A percentile compares a stretch with the other conserved stretches of the same genome.
Evolutionary conservation across 2,797 vertebrate genomes (phyloP).

Genomic region (Enteromius thamalakanensis): DNA sequence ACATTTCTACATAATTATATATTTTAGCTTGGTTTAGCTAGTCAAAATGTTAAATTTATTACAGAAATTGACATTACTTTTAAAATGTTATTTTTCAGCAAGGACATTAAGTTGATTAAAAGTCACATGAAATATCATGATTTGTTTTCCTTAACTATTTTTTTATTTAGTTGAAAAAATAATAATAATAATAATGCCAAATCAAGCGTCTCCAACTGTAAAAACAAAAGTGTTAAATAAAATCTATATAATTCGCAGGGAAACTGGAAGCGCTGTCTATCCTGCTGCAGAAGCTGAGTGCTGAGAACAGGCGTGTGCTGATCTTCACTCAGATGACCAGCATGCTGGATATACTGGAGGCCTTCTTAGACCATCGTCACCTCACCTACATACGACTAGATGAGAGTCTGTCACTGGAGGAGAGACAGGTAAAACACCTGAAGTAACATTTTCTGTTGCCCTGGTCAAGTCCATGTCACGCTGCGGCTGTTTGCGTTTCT

Average conservation of each 20-base stretch:
- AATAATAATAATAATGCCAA: too few relatives aligned
- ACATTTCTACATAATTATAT: background rate
- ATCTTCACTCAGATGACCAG: conserved; percentile 88
- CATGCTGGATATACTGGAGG: conserved; percentile 89
- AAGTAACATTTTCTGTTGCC: conserved; percentile 30
- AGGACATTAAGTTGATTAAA: too few relatives aligned
- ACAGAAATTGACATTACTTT: background rate
- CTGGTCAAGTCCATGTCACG: background rate
- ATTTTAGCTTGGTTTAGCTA: background rate
- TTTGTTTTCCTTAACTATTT: too few relatives aligned
- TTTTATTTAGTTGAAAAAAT: too few relatives aligned
- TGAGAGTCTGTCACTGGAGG: conserved; percentile 86
- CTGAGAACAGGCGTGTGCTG: conserved; percentile 91
- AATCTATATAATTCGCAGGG: conserved; percentile 72
- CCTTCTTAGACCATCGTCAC: conserved; percentile 88
- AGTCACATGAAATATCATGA: too few relatives aligned
- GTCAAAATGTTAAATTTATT: background rate
- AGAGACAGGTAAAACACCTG: conserved; percentile 83
- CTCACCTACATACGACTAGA: conserved; percentile 92
- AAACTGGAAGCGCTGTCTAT: conserved; percentile 95
- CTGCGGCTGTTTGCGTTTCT: conserved; percentile 21
- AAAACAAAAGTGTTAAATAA: background rate
- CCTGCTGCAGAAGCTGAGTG: conserved; percentile 89
- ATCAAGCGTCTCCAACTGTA: background rate
- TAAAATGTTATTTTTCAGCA: background rate